Evolutionary conservation across 2,888 invertebrate genomes (phyloP).

Genomic region (Thera britannica): DNA sequence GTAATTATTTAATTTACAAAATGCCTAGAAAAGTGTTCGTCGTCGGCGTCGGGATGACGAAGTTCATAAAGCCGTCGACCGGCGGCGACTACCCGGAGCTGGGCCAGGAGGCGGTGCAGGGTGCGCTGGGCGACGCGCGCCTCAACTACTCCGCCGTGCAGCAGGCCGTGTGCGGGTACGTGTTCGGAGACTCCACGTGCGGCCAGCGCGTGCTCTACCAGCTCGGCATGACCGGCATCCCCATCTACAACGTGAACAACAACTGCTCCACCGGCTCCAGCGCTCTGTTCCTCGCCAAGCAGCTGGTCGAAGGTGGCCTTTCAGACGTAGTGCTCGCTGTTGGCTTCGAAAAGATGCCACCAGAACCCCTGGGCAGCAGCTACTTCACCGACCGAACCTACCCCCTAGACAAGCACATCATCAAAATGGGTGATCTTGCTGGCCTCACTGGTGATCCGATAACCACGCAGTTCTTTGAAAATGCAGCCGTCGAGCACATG

Average conservation of each 20-base stretch:
- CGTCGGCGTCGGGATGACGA: conserved; percentile 98
- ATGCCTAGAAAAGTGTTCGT: conserved; percentile 90
- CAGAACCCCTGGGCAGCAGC: conserved; percentile 91
- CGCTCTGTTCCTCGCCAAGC: conserved; percentile 95
- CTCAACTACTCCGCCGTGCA: conserved; percentile 91
- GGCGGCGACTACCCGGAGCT: conserved; percentile 97
- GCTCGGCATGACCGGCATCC: conserved; percentile 97
- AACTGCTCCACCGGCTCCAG: conserved; percentile 99
- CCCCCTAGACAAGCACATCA: conserved; percentile 95
- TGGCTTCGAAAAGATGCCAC: conserved; percentile 99
- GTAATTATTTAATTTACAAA: conserved; percentile 67
- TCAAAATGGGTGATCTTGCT: conserved; percentile 92
- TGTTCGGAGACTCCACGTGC: conserved; percentile 97
- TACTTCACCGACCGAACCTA: conserved; percentile 93
- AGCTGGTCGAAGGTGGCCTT: conserved; percentile 94
- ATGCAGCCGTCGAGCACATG: conserved; percentile 98
- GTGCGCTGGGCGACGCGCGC: conserved; percentile 94
- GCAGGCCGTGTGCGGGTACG: conserved; percentile 96
- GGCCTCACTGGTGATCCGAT: conserved; percentile 94
- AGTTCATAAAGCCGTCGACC: conserved; percentile 97
- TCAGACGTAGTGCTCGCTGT: conserved; percentile 95
- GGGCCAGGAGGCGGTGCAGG: conserved; percentile 96
- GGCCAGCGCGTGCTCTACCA: conserved; percentile 98
- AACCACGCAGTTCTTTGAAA: conserved; percentile 98
- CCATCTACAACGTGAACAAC: conserved; percentile 99